These are phyloP conservation scores for Eulemur albifrons DNA, from an alignment of 2,797 vertebrate genomes.

Conservation along the genomic window DNA sequence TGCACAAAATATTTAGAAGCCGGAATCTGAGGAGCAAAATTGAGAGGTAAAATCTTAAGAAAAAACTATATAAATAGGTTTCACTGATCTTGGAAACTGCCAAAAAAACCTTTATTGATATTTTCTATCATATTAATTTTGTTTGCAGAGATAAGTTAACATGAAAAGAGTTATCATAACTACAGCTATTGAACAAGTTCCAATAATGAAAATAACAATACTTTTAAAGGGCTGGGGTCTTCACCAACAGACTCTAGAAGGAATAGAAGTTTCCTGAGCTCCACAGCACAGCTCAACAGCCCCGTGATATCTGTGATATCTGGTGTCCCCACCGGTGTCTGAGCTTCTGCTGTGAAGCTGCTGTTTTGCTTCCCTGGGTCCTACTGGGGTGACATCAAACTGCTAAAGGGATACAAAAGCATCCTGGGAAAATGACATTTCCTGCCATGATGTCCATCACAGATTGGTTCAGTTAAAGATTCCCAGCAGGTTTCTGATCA, in stretches of 20 bases:
- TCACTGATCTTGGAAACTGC: background rate
- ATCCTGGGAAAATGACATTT: background rate
- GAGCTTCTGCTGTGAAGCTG: background rate
- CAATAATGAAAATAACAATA: background rate
- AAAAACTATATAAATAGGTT: background rate
- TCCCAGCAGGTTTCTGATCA: background rate
- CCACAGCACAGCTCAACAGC: rapidly evolving
- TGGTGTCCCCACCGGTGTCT: background rate
- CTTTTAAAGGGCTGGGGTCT: background rate
- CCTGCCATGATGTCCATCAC: background rate
- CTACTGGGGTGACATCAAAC: background rate
- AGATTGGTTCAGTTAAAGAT: background rate
- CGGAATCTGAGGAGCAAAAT: background rate
- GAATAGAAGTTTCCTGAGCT: too few relatives aligned
- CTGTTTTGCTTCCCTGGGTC: background rate
- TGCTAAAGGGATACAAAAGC: background rate
- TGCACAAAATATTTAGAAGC: background rate
- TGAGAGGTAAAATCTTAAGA: background rate
- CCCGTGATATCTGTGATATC: background rate
- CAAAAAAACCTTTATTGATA: background rate
- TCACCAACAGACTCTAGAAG: background rate
- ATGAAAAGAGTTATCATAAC: background rate
- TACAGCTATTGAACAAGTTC: background rate
- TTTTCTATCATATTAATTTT: background rate
- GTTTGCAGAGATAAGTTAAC: background rate